Base-by-base conservation (phyloP, 1,140 invertebrate genomes). In the Hypothenemus hampei region DNA sequence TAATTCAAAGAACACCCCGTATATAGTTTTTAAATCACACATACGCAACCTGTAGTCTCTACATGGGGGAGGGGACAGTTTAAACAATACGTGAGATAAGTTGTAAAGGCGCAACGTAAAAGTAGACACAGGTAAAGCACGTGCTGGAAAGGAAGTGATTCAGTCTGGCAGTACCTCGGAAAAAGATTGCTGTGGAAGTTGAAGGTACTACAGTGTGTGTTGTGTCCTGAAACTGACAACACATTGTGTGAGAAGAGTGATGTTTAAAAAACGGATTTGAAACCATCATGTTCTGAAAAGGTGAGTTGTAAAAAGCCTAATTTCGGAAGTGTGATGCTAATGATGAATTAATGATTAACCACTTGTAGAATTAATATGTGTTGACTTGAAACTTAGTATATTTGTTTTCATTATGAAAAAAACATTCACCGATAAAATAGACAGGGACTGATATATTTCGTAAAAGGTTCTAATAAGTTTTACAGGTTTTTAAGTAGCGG, bases 111-210 rank as follows among this genome's bases (percentile, higher is more conserved):
- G 44, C 23, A 31, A 29, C 18, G 23, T 7, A 13, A 16, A 6
- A 43, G 39, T 43, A 50, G 55, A 47, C 45, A 50, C 18, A 51
- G 55, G 55, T 51, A 45, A 46, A 50, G 55, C 55, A 57, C 55
- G 55, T 57, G 55, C 48, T 57, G 18, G 7, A 22, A 29, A 57
- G 55, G 55, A 57, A 57, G 55, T 57, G 55, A 57, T 57, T 43
- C 48, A 48, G 44, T 56, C n/a, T n/a, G 55, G 55, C 50, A 57
- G 55, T 57, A 47, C 50, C 51, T 43, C 48, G 41, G 44, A 48
- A 44, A 47, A 29, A 16, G 39, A 15, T 49, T 7, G 33, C 13
- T 6, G 26, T 47, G 18, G 31, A 10, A 44, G 8, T 22, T n/a
- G 7, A 21, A 10, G 41, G 41, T 22, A 22, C 35, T 31, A 16